phyloP scores from a whole-genome alignment of 1,140 invertebrate species.

The Drosophila malerkotliana region DNA sequence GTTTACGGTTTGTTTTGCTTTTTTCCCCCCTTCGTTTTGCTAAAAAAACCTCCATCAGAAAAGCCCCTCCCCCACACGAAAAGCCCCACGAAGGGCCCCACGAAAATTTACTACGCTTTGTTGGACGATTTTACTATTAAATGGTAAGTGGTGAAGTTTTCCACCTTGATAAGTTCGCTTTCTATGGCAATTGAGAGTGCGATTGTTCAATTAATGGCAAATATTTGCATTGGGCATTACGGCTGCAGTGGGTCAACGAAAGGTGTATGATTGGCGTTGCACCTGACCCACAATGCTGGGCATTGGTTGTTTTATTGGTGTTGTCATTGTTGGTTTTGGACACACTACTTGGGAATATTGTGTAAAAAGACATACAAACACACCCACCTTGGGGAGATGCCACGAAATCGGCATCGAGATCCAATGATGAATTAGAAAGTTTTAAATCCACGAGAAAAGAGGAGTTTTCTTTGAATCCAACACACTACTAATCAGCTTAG shows the following conservation, averaged over 20 bases:
- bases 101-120: conserved; percentile 35
- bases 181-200: conserved; percentile 41
- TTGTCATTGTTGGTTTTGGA: conserved; percentile 28
- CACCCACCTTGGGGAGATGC: conserved; percentile 54
- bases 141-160: conserved; percentile 5
- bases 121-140: conserved; percentile 23
- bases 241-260: conserved; percentile 46
- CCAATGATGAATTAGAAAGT: conserved; percentile 36
- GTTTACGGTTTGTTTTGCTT: conserved; percentile 63
- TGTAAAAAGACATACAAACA: conserved; percentile 58
- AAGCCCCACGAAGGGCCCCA: conserved; percentile 5
- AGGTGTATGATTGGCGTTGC: conserved; percentile 23
- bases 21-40: conserved; percentile 11
- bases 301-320: conserved; percentile 3
- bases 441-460: conserved; percentile 3
- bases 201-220: conserved; percentile 68
- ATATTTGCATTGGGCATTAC: conserved; percentile 74
- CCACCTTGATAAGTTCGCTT: conserved; percentile 29
- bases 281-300: conserved; percentile 69
- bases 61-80: conserved; percentile 3
- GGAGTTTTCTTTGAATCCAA: conserved; percentile 20
- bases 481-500: conserved; percentile 36
- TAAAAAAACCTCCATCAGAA: conserved; percentile 16
- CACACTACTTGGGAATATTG: conserved; percentile 14
- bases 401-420: not conserved